A percentile compares a stretch with the other conserved stretches of the same genome.
Evolutionary conservation across 2,888 invertebrate species (phyloP).

Genomic region (Brachynemurus nebulosus): DNA sequence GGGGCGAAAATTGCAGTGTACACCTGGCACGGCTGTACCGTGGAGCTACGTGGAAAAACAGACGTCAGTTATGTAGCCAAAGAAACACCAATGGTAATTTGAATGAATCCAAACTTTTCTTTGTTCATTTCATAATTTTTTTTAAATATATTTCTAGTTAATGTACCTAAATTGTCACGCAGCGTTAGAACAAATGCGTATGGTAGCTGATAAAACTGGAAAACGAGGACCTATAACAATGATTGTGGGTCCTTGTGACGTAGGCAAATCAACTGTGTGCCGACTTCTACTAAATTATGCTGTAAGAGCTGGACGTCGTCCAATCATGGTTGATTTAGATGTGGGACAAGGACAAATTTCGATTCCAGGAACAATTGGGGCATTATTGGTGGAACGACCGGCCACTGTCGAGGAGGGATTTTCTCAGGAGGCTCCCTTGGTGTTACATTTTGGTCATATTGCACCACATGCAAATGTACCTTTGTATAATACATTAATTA

Average conservation of each 20-base stretch:
- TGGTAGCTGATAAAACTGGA: conserved; percentile 60
- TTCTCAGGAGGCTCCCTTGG: conserved; percentile 81
- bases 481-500: conserved; percentile 70
- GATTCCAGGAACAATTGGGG: conserved; percentile 84
- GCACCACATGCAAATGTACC: conserved; percentile 60
- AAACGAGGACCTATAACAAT: conserved; percentile 72
- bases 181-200: conserved; percentile 79
- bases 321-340: conserved; percentile 89
- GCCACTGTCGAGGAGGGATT: conserved; percentile 93
- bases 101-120: too few relatives aligned
- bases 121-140: conserved; percentile 3
- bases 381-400: conserved; percentile 80
- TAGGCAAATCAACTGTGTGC: conserved; percentile 89
- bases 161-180: conserved; percentile 93
- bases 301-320: conserved; percentile 74
- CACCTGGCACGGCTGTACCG: conserved; percentile 87
- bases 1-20: conserved; percentile 93
- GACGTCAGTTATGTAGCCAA: conserved; percentile 91
- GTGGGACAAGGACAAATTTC: conserved; percentile 89
- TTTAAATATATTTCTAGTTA: conserved; percentile 5
- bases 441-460: conserved; percentile 88
- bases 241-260: conserved; percentile 90
- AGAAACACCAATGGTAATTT: conserved; percentile 88
- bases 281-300: conserved; percentile 88
- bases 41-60: conserved; percentile 75